A percentile compares a stretch with the other conserved stretches of the same genome.
Evolutionary conservation across 1,140 invertebrate genomes (phyloP).

Genomic region (Drosophila kepulauana): DNA sequence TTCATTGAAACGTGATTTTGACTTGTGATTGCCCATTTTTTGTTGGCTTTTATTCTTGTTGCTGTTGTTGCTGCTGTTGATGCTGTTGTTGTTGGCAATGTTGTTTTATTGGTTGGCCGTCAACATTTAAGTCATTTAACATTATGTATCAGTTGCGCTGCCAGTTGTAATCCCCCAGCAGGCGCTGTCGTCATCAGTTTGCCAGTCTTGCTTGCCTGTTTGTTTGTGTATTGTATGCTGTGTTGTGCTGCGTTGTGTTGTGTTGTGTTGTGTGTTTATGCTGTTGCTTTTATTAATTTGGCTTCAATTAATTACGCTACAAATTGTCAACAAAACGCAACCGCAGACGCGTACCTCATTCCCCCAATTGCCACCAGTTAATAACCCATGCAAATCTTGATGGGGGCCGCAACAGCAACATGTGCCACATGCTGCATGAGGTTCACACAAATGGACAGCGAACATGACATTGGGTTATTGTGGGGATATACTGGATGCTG

Average conservation of each 20-base stretch:
- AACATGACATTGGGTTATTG: constrained; percentile 63
- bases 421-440: constrained; percentile 34
- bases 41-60: constrained; percentile 31
- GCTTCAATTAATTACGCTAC: constrained; percentile 77
- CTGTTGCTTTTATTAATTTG: constrained; percentile 77
- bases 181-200: constrained; percentile 64
- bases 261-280: constrained; percentile 29
- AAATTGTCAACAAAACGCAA: constrained; percentile 78
- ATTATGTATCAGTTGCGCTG: constrained; percentile 74
- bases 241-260: constrained; percentile 34
- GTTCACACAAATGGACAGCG: constrained; percentile 44
- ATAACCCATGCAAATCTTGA: constrained; percentile 78
- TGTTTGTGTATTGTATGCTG: too few species aligned
- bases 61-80: background rate
- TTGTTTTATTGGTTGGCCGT: constrained; percentile 49
- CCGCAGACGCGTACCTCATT: constrained; percentile 40
- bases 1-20: constrained; percentile 70
- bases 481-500: constrained; percentile 8
- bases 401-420: constrained; percentile 51
- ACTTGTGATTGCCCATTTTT: constrained; percentile 46
- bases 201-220: background rate
- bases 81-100: constrained; percentile 11
- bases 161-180: constrained; percentile 67
- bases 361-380: constrained; percentile 57
- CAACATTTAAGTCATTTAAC: constrained; percentile 73